Evolutionary conservation across 2,888 invertebrate genomes (phyloP), one percentile per base, ranked within the genome.

Genomic region (Brenthis daphne): DNA sequence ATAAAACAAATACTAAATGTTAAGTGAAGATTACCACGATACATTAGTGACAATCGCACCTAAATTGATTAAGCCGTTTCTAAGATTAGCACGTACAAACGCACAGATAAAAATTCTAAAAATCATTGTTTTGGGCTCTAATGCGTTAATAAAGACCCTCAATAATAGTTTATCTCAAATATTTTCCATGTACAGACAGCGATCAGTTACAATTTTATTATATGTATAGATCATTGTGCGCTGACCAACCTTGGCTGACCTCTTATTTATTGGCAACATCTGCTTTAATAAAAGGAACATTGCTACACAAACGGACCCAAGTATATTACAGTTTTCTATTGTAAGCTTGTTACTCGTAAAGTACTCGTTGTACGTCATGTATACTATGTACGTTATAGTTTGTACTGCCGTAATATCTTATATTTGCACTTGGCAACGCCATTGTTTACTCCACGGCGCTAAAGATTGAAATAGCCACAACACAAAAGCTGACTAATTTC

Each of bases 221-320:
- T 29, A 43, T 43, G 37, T 16, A 53, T 1, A 53, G n/a, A 53
- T 48, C 58, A 57, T 33, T 64, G 6, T 3, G 24, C 43, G 29
- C 51, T 24, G 57, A 33, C 69, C 54, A 69, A 72, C 69, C 65
- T 72, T 70, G n/a, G 14, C 37, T 63, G 70, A 72, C 72, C 72
- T 72, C 57, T 51, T 43, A 55, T 61, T 58, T 70, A 67, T 69
- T 69, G 69, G 20, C 64, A 67, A 37, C 65, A 57, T 67, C 24
- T 72, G 57, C n/a, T 43, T 20, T 20, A 67, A 69, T 63, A 67
- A 67, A 60, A 55, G 58, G n/a, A 53, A 14, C 64, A 57, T 37
- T 66, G 50, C 11, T 29, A 51, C 50, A 14, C 64, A 69, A 69
- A 54, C 63, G 65, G 13, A 56, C 16, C 50, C 63, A 69, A 69